Evolutionary conservation across 2,888 invertebrate genomes (phyloP).

Genomic region (Colletes collaris): DNA sequence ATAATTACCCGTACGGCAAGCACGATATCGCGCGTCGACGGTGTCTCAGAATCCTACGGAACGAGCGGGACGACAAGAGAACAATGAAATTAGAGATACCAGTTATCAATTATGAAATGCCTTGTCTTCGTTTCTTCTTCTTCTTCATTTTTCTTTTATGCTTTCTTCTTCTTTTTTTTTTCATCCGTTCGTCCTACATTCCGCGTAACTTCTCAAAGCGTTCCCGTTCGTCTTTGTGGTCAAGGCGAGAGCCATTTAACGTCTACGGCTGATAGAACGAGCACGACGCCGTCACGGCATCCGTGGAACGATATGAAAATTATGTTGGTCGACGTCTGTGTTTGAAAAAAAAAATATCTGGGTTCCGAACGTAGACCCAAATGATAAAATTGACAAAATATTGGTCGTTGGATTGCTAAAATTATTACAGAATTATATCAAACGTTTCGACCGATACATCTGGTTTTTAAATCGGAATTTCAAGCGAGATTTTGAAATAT

Average conservation of each 20-base stretch:
- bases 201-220: background rate
- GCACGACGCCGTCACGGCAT: constrained; percentile 11
- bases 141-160: background rate
- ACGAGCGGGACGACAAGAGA: background rate
- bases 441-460: too few relatives aligned
- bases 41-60: background rate
- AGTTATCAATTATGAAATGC: constrained; percentile 2
- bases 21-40: background rate
- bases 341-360: too few relatives aligned
- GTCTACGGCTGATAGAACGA: constrained; percentile 23
- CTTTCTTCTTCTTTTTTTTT: background rate
- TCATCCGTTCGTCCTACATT: background rate
- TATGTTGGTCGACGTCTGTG: too few relatives aligned
- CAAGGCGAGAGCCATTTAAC: constrained; percentile 42
- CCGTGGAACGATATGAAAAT: constrained; percentile 23
- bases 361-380: too few relatives aligned
- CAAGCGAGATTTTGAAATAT: too few relatives aligned
- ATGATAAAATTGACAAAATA: too few relatives aligned
- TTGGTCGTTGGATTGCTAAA: too few relatives aligned
- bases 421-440: too few relatives aligned
- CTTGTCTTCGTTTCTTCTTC: background rate
- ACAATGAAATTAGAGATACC: background rate
- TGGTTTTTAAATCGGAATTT: too few relatives aligned
- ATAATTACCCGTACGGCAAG: constrained; percentile 7
- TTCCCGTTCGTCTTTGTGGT: constrained; percentile 28